Evolutionary conservation across 2,113 vertebrate species (phyloP), one percentile per base, ranked within the genome.

Genomic region (Ictalurus furcatus): DNA sequence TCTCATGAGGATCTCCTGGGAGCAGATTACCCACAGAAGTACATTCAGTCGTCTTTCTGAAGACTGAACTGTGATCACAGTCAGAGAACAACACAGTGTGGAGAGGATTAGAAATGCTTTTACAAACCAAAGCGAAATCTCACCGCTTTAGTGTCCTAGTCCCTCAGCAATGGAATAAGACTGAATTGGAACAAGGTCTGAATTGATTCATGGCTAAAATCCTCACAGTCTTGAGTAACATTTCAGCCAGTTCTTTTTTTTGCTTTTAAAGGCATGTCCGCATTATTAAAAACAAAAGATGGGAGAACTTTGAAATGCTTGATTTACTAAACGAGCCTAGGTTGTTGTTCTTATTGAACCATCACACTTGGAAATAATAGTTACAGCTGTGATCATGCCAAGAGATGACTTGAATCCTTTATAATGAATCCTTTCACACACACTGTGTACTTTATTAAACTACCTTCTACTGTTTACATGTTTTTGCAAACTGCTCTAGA

Each of bases 1-100:
- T 54, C 79, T 86, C 78, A 83, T 74, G 86, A 87, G 69, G 17
- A 37, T 88, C 87, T 74, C 87, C 80, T 23, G 87, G 87, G 82
- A 84, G 40, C 14, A 25, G 69, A 58, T 34, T 34, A 28, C 21
- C 56, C 87, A 88, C 69, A 71, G 44, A 40, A 88, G 61, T 67
- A 76, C 79, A 82, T 83, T 34, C 23, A 85, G 74, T 87, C 54
- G 63, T 7, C 48, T 73, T 73, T 86, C 71, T 59, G 48, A 84
- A 59, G 65, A 52, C 17, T 71, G 37, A 81, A 71, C 30, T n/a
- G 23, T 25, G 58, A 48, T 48, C 81, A 74, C 37, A 61, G 48
- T 74, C 80, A 52, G 54, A 84, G 56, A 65, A 65, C 25, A 52
- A 65, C 65, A 84, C n/a, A 14, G 59, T n/a, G 54, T 34, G 34